Base-by-base conservation (phyloP, 2,888 invertebrate species). In the Prosopocoilus inquinatus region DNA sequence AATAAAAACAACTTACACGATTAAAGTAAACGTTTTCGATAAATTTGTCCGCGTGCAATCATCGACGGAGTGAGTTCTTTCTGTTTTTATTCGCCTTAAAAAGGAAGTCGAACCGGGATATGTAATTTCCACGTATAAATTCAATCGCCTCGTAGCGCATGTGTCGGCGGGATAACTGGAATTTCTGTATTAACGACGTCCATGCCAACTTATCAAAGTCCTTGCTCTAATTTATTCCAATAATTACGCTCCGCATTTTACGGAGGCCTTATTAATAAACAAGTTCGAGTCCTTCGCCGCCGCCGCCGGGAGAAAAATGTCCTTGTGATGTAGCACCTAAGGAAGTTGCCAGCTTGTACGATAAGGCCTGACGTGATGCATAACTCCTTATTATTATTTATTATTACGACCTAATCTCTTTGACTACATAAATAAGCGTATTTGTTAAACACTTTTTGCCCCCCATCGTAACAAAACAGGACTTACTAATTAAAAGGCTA, bases 201-300 rank as follows among this genome's bases (percentile, higher is more conserved):
- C 51, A 50, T 46, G 47, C 52, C 43, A 50, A 49, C 57, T 57
- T 59, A 56, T 59, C 59, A 59, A 54, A 59, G 59, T 56, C 49
- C 20, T 12, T 36, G 47, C 57, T 54, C 38, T 46, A 51, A 54
- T 59, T 47, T 53, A 53, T 53, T 49, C 36, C 48, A 34, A 43
- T 53, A 53, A 53, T 53, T 49, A 52, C 46, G 35, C 43, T 41
- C 43, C 15, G 33, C 53, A 41, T 53, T 36, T 47, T 48, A 28
- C 47, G 36, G 46, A 52, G 46, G 45, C 35, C 45, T 39, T 45
- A 45, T 51, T 45, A 53, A 43, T 20, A 47, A 48, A 53, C 48
- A 53, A 47, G 48, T 47, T 53, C 34, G 34, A 11, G 11, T 38
- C 36, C 15, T 28, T 28, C 38, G 39, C 32, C 39, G 35, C 36